These are phyloP conservation scores for Coleophora deauratella DNA, from an alignment of 2,888 invertebrate genomes.

Conservation along the genomic window DNA sequence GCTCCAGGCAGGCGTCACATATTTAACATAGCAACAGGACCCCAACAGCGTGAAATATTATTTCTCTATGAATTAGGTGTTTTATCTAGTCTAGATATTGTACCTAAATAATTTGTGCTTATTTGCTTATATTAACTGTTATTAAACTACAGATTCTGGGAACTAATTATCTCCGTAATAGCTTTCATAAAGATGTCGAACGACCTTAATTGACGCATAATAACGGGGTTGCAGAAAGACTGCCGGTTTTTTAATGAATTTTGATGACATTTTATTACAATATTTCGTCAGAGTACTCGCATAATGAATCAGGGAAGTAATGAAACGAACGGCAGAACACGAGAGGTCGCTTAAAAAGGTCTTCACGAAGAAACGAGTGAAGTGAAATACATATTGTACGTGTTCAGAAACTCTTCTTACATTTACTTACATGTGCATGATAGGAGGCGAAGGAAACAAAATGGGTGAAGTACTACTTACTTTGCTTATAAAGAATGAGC, in stretches of 20 bases:
- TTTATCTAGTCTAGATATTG: no score
- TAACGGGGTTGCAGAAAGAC: slow-evolving; percentile 18
- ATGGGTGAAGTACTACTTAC: no score
- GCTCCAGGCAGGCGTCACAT: no score
- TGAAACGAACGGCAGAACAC: slow-evolving; percentile 8
- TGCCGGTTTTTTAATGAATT: slow-evolving; percentile 19
- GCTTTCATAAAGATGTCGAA: slow-evolving; percentile 28
- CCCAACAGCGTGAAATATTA: no score
- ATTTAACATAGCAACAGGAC: no score
- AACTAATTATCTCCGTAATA: slow-evolving; percentile 16
- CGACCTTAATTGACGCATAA: slow-evolving; percentile 22
- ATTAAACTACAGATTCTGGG: slow-evolving; percentile 15
- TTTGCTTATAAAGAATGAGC: no score
- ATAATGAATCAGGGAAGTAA: slow-evolving; percentile 20
- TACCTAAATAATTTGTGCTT: no score
- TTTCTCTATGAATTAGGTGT: no score
- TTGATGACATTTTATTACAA: slow-evolving; percentile 18
- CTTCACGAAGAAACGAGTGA: slow-evolving; percentile 4
- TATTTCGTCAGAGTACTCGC: slow-evolving; percentile 15
- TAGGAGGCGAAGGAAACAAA: no score
- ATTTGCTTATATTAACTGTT: no score
- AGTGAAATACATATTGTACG: not conserved
- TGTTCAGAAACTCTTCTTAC: not conserved
- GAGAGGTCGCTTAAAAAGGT: slow-evolving; percentile 3
- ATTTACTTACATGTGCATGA: no score